Conservation (phyloP, 2,888 invertebrate species). For the Xanthia icteritia region DNA sequence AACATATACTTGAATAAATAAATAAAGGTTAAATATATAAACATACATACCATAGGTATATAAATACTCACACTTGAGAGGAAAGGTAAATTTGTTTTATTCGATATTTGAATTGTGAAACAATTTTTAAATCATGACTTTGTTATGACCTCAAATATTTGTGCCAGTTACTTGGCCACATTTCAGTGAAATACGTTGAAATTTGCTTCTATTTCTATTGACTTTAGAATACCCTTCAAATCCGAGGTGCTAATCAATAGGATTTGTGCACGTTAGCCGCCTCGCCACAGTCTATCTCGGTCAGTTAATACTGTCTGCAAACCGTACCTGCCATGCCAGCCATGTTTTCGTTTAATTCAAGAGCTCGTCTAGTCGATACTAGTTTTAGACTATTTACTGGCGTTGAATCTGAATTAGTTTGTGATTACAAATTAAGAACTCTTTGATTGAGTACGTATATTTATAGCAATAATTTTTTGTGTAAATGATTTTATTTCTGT, state of each 20-base stretch:
- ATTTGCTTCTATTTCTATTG: background rate
- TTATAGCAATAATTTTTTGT: background rate
- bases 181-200: slow-evolving; percentile 3
- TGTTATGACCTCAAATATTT: background rate
- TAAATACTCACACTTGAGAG: no score
- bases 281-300: slow-evolving; percentile 65
- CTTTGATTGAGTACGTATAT: background rate
- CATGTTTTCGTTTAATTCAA: slow-evolving; percentile 27
- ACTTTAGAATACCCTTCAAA: slow-evolving; percentile 15
- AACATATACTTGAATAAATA: no score
- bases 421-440: background rate
- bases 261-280: slow-evolving; percentile 55
- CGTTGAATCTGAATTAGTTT: slow-evolving; percentile 5
- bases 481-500: no score
- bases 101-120: no score
- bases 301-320: slow-evolving; percentile 58
- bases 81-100: no score
- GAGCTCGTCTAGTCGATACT: slow-evolving; percentile 17
- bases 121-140: no score
- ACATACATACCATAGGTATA: no score
- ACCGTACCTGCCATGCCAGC: slow-evolving; percentile 34
- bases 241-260: slow-evolving; percentile 47
- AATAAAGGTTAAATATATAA: no score
- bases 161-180: background rate
- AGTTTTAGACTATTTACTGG: background rate